phyloP scores from a whole-genome alignment of 2,113 vertebrate genomes.

The Ptilorrhoa leucosticta region DNA sequence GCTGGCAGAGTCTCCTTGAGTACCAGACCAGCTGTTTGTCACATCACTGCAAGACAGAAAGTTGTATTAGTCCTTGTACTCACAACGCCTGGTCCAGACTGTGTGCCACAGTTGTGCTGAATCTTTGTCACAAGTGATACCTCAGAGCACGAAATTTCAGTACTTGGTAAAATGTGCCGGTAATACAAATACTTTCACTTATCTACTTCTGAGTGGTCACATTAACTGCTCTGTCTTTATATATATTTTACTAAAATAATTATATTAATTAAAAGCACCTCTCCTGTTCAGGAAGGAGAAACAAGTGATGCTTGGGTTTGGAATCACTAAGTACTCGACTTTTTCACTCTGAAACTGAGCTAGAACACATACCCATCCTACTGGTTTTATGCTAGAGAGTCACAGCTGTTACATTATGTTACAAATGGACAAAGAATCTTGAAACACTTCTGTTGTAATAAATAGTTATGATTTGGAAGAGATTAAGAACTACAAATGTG shows the following conservation, averaged over 20 bases:
- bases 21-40: slow-evolving; percentile 90
- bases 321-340: background rate
- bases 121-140: background rate
- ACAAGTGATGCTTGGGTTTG: background rate
- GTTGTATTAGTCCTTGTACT: background rate
- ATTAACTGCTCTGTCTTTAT: background rate
- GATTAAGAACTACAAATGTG: background rate
- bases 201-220: background rate
- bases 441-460: background rate
- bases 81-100: background rate
- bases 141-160: background rate
- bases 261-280: background rate
- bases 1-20: slow-evolving; percentile 95
- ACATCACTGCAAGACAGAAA: slow-evolving; percentile 80
- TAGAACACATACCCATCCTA: background rate
- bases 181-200: background rate
- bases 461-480: background rate
- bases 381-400: background rate
- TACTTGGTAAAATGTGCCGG: background rate
- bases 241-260: background rate
- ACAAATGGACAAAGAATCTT: background rate
- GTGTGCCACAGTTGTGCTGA: background rate
- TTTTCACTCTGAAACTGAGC: background rate
- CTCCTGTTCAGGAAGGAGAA: background rate
- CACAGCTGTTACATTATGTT: background rate